Conservation (phyloP, 2,113 vertebrate species). For the Danio rerio region DNA sequence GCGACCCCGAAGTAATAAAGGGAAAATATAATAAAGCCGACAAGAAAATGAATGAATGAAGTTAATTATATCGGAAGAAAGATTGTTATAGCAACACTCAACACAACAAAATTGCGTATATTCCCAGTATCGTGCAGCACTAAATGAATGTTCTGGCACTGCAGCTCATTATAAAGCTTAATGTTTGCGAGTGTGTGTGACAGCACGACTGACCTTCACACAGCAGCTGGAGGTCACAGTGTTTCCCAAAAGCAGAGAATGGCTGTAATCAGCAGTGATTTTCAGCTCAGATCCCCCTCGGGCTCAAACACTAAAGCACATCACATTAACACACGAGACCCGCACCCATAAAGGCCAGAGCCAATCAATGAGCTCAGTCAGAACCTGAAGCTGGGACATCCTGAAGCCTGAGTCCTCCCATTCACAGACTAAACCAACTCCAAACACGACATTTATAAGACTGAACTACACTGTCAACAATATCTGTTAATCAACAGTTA, state of each 20-base stretch:
- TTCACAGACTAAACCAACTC: conserved; percentile 18
- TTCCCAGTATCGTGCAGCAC: too few species aligned
- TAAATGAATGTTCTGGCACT: too few species aligned
- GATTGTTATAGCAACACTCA: too few species aligned
- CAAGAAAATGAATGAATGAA: too few species aligned
- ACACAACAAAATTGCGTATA: too few species aligned
- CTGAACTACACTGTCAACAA: too few species aligned
- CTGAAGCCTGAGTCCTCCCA: conserved; percentile 16
- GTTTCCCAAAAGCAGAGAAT: not conserved
- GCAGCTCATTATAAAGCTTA: too few species aligned
- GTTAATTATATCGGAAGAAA: too few species aligned
- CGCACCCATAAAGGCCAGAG: conserved; percentile 1
- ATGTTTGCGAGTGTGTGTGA: not conserved
- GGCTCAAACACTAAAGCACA: conserved; percentile 41
- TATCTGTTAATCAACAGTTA: too few species aligned
- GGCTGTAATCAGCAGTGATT: conserved; percentile 10
- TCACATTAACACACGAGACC: conserved; percentile 37
- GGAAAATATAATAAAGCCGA: too few species aligned
- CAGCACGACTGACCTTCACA: not conserved
- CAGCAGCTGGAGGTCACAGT: not conserved
- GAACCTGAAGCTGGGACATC: not conserved
- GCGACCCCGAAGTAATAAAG: too few species aligned
- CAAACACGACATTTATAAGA: too few species aligned
- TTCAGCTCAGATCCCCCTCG: conserved; percentile 1
- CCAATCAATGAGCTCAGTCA: conserved; percentile 44